These are phyloP conservation scores for Lycopodina hypogea DNA, from an alignment of 37 sponge, comb jelly and placozoan species.

Conservation along the genomic window DNA sequence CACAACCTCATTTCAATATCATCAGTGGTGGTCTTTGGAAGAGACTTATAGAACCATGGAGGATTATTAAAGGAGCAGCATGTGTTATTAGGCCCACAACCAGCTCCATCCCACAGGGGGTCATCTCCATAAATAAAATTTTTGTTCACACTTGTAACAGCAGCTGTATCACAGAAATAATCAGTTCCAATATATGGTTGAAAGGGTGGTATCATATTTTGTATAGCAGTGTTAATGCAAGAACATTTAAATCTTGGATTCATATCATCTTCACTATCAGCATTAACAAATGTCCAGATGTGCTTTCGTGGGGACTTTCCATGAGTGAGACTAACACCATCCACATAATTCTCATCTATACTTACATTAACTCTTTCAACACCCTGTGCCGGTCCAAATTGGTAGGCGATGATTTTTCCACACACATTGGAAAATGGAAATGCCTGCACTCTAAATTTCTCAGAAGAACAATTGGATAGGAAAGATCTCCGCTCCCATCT, in stretches of 20 bases:
- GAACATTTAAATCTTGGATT: constrained; percentile 5
- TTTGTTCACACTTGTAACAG: too few species aligned
- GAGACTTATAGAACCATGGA: background rate
- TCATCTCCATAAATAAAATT: background rate
- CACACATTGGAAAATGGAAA: constrained; percentile 14
- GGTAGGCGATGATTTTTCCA: constrained; percentile 32
- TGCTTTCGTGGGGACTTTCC: constrained; percentile 30
- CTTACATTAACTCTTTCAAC: background rate
- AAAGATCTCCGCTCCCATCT: background rate
- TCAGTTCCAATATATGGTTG: constrained; percentile 12
- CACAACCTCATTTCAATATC: constrained; percentile 9
- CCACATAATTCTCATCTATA: constrained; percentile 14
- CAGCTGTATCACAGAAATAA: constrained; percentile 41
- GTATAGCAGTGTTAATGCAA: background rate
- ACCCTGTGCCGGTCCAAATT: constrained; percentile 2
- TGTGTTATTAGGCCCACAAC: constrained; percentile 12
- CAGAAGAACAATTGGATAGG: background rate
- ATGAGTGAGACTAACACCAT: constrained; percentile 40
- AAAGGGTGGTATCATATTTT: background rate
- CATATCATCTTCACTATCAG: background rate
- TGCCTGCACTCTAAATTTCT: background rate
- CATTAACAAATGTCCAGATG: constrained; percentile 36
- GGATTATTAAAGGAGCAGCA: constrained; percentile 17
- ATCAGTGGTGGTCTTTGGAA: background rate
- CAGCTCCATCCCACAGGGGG: constrained; percentile 45